A percentile compares a stretch with the other conserved stretches of the same genome.
Evolutionary conservation across 2,113 vertebrate species (phyloP).

Genomic region (Maccullochella peelii): DNA sequence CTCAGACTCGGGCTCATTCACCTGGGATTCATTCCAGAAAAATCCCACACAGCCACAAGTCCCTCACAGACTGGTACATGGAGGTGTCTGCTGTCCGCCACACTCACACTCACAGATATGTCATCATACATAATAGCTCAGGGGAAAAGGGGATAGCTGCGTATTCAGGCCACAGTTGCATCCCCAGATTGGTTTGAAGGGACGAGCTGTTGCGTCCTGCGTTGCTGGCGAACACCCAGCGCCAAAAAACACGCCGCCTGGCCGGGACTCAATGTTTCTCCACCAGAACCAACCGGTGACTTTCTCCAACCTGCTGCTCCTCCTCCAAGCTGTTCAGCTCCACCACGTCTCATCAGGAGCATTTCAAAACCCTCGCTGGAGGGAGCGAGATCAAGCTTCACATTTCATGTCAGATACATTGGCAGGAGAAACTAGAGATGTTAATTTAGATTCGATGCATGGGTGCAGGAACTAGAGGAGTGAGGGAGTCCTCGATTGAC

Average conservation of each 20-base stretch:
- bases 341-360: background rate
- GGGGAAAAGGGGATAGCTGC: background rate
- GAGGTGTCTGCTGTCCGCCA: background rate
- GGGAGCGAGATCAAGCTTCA: background rate
- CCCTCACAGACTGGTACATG: background rate
- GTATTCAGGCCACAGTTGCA: slow-evolving; percentile 21
- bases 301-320: slow-evolving; percentile 7
- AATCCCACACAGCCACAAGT: background rate
- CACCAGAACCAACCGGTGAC: background rate
- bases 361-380: background rate
- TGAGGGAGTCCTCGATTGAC: too few relatives aligned
- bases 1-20: background rate
- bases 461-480: too few relatives aligned
- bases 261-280: background rate
- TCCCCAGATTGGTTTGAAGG: background rate
- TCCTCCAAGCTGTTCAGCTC: background rate
- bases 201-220: slow-evolving; percentile 5
- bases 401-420: background rate
- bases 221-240: background rate
- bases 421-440: too few relatives aligned
- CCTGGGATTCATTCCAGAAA: background rate
- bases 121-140: background rate
- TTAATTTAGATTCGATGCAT: too few relatives aligned
- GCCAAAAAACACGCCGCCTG: background rate
- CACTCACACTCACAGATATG: background rate